These are phyloP conservation scores for Anas platyrhynchos DNA, from an alignment of 2,113 vertebrate genomes.

Conservation along the genomic window DNA sequence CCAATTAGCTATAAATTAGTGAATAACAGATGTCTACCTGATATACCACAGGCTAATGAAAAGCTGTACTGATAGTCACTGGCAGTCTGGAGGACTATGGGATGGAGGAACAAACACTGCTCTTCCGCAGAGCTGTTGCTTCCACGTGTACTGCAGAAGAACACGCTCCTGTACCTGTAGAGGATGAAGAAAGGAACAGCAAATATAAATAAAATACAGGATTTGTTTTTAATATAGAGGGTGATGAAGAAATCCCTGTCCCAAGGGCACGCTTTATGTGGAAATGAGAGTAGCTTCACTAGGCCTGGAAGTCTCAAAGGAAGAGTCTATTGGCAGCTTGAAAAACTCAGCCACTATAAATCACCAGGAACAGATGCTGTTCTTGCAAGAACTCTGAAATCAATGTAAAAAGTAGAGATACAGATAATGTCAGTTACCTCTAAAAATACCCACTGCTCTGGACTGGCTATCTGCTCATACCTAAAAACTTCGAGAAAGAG, in stretches of 20 bases:
- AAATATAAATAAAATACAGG: neutral
- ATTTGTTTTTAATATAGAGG: neutral
- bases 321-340: neutral
- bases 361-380: neutral
- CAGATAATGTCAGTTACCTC: neutral
- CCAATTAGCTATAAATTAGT: neutral
- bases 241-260: neutral
- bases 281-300: neutral
- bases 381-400: neutral
- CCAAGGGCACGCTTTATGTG: neutral
- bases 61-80: neutral
- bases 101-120: no score
- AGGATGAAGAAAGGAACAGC: neutral
- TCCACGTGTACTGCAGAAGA: neutral
- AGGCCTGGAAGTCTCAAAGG: neutral
- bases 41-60: neutral
- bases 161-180: rapidly evolving
- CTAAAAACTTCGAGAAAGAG: neutral
- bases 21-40: neutral
- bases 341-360: neutral
- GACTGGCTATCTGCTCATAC: neutral
- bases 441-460: neutral
- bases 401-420: neutral
- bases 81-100: neutral
- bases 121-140: neutral